A percentile compares a stretch with the other conserved stretches of the same genome.
Evolutionary conservation across 2,113 vertebrate species (phyloP).

Genomic region (Saccopteryx bilineata): DNA sequence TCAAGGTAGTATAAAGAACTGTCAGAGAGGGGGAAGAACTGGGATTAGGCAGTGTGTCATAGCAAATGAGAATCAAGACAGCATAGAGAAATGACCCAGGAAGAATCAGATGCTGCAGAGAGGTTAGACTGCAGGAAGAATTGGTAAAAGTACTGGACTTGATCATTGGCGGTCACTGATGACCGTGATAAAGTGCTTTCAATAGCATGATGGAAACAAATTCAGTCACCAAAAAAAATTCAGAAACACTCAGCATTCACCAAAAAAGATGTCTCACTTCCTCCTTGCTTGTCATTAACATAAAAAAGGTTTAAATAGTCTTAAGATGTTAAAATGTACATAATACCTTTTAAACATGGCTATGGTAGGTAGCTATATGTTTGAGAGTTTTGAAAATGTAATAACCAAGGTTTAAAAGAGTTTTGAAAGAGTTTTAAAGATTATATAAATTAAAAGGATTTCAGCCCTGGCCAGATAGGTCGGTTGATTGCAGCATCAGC

Average conservation of each 20-base stretch:
- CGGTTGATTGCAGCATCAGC: no score
- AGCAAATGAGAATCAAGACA: not conserved
- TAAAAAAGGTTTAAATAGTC: conserved; percentile 13
- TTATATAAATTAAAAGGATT: conserved; percentile 41
- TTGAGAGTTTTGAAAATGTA: conserved; percentile 49
- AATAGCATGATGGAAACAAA: not conserved
- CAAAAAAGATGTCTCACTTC: conserved; percentile 32
- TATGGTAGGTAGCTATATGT: not conserved
- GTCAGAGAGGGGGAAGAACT: not conserved
- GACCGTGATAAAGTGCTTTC: conserved; percentile 44
- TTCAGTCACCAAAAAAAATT: conserved; percentile 53
- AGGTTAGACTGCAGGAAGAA: not conserved
- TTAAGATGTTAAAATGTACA: conserved; percentile 30
- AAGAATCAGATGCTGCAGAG: not conserved
- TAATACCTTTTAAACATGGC: not conserved
- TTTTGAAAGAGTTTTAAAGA: not conserved
- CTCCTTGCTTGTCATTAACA: conserved; percentile 18
- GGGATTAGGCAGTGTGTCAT: not conserved
- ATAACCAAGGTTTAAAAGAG: not conserved
- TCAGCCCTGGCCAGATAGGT: no score
- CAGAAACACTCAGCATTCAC: conserved; percentile 21
- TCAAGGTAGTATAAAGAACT: not conserved
- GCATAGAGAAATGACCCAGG: not conserved
- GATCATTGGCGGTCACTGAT: not conserved
- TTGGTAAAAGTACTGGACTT: not conserved